Evolutionary conservation across 37 sponge, comb jelly and placozoan genomes (phyloP).

Genomic region (Oscarella lobularis): DNA sequence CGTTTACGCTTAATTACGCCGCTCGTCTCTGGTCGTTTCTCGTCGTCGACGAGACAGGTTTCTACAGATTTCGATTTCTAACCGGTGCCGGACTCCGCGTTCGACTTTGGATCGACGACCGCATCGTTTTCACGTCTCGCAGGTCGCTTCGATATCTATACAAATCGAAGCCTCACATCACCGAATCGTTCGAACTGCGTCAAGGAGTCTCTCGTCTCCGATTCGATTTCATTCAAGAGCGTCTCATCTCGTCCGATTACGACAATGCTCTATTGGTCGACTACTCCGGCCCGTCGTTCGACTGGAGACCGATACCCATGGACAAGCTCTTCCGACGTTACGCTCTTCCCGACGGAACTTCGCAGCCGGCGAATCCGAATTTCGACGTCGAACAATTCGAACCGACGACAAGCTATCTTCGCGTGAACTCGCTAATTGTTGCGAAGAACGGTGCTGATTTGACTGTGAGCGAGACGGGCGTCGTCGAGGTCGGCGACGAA

Average conservation of each 20-base stretch:
- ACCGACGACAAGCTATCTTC: neutral
- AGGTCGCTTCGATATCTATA: neutral
- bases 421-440: neutral
- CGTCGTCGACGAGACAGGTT: neutral
- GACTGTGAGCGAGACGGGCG: neutral
- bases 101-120: conserved; percentile 4
- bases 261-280: neutral
- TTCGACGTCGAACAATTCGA: neutral
- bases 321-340: neutral
- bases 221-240: neutral
- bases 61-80: neutral
- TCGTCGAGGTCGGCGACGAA: neutral
- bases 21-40: neutral
- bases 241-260: neutral
- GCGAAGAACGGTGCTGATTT: neutral
- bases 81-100: neutral
- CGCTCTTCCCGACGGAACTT: neutral
- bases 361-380: neutral
- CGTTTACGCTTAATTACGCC: neutral
- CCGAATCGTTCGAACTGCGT: neutral
- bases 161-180: neutral
- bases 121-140: neutral
- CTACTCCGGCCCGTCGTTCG: neutral
- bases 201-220: neutral
- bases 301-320: neutral